Evolutionary conservation across 2,888 invertebrate genomes (phyloP).

Genomic region (Himalopsyche japonica): DNA sequence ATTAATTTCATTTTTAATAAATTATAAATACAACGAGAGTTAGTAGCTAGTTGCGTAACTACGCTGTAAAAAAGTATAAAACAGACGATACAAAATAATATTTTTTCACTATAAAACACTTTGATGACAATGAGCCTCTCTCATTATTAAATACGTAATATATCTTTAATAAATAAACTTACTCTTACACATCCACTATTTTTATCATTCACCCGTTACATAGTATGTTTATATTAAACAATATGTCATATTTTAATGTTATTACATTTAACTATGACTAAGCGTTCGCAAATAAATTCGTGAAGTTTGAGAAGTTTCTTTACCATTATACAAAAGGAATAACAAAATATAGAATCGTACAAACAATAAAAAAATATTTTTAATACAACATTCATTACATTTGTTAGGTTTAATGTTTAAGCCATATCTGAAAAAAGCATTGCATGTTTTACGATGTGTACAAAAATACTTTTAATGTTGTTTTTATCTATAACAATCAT

Average conservation of each 20-base stretch:
- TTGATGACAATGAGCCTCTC: neutral
- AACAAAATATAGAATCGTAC: neutral
- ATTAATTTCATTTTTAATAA: conserved; percentile 7
- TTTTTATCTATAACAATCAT: neutral
- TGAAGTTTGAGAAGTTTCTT: neutral
- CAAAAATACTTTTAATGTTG: too few species aligned
- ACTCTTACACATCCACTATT: neutral
- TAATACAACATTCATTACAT: too few species aligned
- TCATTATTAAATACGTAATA: neutral
- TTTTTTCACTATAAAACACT: neutral
- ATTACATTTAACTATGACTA: neutral
- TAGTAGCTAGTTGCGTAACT: neutral
- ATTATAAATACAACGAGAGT: neutral
- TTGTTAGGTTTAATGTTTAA: too few species aligned
- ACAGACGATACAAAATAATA: neutral
- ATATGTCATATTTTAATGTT: neutral
- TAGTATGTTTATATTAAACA: neutral
- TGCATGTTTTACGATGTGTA: too few species aligned
- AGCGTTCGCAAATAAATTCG: neutral
- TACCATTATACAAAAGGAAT: neutral
- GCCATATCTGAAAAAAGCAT: too few species aligned
- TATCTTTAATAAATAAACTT: neutral
- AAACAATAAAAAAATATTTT: too few species aligned
- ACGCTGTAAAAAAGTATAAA: neutral
- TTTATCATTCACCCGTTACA: neutral